phyloP scores from a whole-genome alignment of 2,797 vertebrate species.

The Pseudocheirus occidentalis region DNA sequence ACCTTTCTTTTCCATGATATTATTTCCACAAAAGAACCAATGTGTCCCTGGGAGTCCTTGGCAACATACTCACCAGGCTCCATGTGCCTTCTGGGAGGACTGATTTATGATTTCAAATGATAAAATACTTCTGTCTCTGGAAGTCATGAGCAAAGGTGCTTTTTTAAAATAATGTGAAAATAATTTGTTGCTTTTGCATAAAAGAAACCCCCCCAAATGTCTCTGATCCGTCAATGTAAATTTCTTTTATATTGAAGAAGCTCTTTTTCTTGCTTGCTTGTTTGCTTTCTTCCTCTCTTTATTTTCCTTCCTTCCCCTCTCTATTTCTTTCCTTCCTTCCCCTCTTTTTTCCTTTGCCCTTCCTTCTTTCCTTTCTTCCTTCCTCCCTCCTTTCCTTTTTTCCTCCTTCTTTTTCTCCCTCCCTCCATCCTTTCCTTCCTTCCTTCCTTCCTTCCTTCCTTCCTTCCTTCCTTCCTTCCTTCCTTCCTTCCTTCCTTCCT shows the following conservation, averaged over 20 bases:
- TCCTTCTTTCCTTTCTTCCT: background rate
- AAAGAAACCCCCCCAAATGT: conserved; percentile 62
- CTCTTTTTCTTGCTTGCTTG: background rate
- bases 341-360: background rate
- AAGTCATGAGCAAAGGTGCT: conserved; percentile 77
- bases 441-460: background rate
- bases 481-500: too few relatives aligned
- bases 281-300: background rate
- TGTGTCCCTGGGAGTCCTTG: conserved; percentile 56
- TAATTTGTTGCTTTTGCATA: conserved; percentile 69
- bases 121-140: conserved; percentile 73
- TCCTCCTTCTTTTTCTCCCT: too few relatives aligned
- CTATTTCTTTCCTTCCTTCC: too few relatives aligned
- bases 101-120: conserved; percentile 76
- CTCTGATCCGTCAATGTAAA: conserved; percentile 72
- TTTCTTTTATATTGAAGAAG: conserved; percentile 58
- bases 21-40: background rate
- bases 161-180: conserved; percentile 80
- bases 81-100: conserved; percentile 64
- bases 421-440: background rate
- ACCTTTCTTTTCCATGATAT: conserved; percentile 13
- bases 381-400: background rate
- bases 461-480: background rate
- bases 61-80: conserved; percentile 53
- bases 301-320: background rate